Base-by-base conservation (phyloP, 2,888 invertebrate species). In the Augiades crinisus region DNA sequence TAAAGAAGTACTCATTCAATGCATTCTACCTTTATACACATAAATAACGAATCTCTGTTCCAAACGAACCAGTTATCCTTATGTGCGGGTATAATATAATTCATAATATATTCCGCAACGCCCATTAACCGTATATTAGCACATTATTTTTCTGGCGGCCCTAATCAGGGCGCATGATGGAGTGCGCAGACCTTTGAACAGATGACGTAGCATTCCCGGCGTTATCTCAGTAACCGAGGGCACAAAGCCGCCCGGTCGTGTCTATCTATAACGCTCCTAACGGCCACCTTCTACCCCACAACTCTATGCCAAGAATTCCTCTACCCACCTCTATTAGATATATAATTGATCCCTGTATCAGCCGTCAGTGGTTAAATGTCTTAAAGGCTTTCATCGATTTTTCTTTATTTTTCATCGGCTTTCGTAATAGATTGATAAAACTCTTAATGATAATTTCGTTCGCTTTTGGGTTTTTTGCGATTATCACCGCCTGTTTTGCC, bases 141-240 rank as follows among this genome's bases (percentile, higher is more conserved):
- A 34, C 40, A 22, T 41, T 36, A 36, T 43, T 43, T 36, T 43
- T 31, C 14, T 16, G 34, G 34, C 41, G 10, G 17, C 24, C 37
- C 40, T 43, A 43, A 50, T 50, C 36, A 50, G 27, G 27, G 10
- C 14, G 19, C 36, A 50, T 50, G 49, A 43, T 36, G 43, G 36
- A 50, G 34, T 41, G 31, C 40, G 41, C 24, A 49, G 27, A 41
- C 49, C 41, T 41, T 33, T 24, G 41, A 41, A 49, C 27, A 49
- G 41, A 50, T 50, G 49, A 50, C 49, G 41, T 19, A 27, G 50
- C 50, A 36, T 36, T 36, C 36, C 50, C 43, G 16, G 24, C 41
- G 43, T 50, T 50, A 50, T 50, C 50, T 43, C 19, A 8, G 50
- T 36, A 27, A 24, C 43, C 19, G 43, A 34, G 34, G 49, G 30